phyloP scores from a whole-genome alignment of 2,113 vertebrate species.

The Nannospalax galili region DNA sequence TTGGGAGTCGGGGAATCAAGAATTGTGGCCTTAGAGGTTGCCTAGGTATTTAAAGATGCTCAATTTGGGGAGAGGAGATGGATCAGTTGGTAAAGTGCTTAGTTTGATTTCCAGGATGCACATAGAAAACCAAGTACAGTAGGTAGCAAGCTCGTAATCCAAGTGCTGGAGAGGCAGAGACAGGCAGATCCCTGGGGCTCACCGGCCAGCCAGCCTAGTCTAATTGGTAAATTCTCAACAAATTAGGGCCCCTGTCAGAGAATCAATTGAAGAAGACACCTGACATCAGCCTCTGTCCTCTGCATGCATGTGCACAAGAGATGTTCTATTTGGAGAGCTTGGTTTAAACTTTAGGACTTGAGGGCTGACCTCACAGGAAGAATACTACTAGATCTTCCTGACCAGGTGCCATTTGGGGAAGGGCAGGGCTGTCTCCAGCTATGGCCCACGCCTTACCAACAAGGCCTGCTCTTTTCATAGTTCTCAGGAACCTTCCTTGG shows the following conservation, averaged over 20 bases:
- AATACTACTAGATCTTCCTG: no score
- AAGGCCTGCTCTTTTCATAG: neutral
- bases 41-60: neutral
- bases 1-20: no score
- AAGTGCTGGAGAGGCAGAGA: neutral
- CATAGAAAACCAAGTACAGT: neutral
- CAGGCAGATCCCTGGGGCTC: neutral
- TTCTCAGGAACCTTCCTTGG: neutral
- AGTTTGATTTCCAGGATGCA: no score
- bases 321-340: neutral
- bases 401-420: neutral
- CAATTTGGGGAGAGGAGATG: neutral
- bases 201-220: neutral
- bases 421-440: neutral
- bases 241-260: neutral
- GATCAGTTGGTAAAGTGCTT: neutral
- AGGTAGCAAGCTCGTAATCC: neutral
- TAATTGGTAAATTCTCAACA: neutral
- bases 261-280: neutral
- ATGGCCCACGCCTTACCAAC: neutral
- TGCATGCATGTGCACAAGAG: no score
- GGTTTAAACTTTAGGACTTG: neutral
- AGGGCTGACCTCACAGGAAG: neutral
- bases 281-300: neutral
- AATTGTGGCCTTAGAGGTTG: neutral